Conservation (phyloP, 2,113 vertebrate genomes). For the rabbit (Oryctolagus cuniculus) region DNA sequence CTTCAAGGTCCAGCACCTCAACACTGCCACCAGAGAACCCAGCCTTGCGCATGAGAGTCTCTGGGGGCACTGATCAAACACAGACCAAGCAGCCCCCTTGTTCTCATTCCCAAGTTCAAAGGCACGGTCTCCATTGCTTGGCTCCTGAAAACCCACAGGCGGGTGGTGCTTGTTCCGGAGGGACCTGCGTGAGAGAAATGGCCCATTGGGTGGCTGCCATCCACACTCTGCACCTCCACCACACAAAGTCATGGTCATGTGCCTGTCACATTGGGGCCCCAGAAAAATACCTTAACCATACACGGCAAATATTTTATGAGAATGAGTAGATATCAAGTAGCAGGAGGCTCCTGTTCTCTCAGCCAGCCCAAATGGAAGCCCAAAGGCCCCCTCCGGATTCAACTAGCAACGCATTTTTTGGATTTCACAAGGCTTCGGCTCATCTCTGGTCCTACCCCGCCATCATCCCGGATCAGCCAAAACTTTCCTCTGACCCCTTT, state of each 20-base stretch:
- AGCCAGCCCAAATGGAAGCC: neutral
- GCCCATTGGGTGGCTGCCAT: neutral
- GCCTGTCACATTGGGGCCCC: neutral
- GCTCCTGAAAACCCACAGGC: neutral
- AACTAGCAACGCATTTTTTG: slow-evolving; percentile 27
- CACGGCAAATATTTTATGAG: slow-evolving; percentile 42
- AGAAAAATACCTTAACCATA: slow-evolving; percentile 26
- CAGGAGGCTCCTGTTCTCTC: slow-evolving; percentile 35
- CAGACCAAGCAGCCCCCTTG: neutral
- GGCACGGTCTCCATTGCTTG: neutral
- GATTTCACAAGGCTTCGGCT: neutral
- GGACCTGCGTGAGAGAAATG: neutral
- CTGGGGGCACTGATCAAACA: neutral
- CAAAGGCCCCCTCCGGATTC: slow-evolving; percentile 37
- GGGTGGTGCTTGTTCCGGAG: neutral
- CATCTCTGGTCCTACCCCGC: neutral
- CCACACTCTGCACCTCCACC: neutral
- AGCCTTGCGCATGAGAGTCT: neutral
- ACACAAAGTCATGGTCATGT: neutral
- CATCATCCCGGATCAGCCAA: neutral
- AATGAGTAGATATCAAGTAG: neutral
- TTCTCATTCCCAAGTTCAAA: slow-evolving; percentile 3
- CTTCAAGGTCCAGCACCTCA: neutral
- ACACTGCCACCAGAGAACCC: neutral
- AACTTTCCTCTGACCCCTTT: slow-evolving; percentile 27